phyloP scores from a whole-genome alignment of 2,888 invertebrate genomes.

The Ptychoptera contaminata region DNA sequence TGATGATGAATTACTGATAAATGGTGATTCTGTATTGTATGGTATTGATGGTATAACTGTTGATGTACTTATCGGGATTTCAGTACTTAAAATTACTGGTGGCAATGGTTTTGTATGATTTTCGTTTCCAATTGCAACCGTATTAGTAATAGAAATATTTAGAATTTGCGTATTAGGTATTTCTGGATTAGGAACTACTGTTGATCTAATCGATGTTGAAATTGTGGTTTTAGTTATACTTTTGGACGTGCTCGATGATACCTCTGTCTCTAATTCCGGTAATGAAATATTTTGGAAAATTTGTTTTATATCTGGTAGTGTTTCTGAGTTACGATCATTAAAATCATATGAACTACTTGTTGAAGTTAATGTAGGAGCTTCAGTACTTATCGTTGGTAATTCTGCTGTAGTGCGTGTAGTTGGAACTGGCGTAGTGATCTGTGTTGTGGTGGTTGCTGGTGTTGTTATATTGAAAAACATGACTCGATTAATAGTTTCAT shows the following conservation, averaged over 20 bases:
- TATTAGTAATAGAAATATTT: not conserved
- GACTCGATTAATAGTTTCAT: constrained; percentile 25
- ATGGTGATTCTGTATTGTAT: no score
- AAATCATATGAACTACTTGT: no score
- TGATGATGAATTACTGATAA: no score
- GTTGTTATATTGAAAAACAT: constrained; percentile 30
- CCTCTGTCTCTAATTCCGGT: not conserved
- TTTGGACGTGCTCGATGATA: constrained; percentile 17
- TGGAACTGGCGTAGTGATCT: constrained; percentile 12
- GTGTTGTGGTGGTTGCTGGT: constrained; percentile 23
- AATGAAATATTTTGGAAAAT: not conserved
- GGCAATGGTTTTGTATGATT: not conserved
- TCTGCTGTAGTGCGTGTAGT: constrained; percentile 14
- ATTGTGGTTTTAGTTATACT: constrained; percentile 33
- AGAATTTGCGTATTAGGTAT: constrained; percentile 10
- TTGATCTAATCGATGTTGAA: constrained; percentile 30
- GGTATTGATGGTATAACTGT: not conserved
- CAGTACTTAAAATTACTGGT: not conserved
- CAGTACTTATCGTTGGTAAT: constrained; percentile 13
- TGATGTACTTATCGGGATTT: not conserved
- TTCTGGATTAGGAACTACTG: constrained; percentile 17
- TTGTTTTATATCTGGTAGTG: not conserved
- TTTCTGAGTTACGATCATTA: no score
- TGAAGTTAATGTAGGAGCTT: not conserved
- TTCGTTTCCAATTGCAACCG: no score